These are phyloP conservation scores for Drosophila kuntzei DNA, from an alignment of 2,888 invertebrate species.

Conservation along the genomic window DNA sequence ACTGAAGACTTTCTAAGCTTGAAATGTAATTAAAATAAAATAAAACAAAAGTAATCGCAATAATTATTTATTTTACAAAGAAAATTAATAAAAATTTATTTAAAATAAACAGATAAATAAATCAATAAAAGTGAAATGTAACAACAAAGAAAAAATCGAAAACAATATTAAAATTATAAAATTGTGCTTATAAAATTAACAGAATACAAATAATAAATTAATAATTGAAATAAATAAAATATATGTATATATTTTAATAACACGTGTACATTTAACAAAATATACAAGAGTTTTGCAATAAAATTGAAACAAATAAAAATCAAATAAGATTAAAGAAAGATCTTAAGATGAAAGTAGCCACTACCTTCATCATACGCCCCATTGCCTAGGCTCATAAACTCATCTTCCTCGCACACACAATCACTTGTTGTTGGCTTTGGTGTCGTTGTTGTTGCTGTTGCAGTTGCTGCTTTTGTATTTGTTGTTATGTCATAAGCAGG, in stretches of 20 bases:
- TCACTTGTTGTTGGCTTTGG: slow-evolving; percentile 58
- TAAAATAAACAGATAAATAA: not conserved
- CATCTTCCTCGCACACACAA: slow-evolving; percentile 74
- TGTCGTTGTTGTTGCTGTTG: slow-evolving; percentile 34
- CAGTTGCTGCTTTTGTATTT: slow-evolving; percentile 34
- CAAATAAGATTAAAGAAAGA: slow-evolving; percentile 35
- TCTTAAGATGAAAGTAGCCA: slow-evolving; percentile 57
- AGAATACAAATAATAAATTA: slow-evolving; percentile 16
- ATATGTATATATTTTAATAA: slow-evolving; percentile 4
- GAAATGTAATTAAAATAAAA: not conserved
- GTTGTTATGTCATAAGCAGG: slow-evolving; percentile 47
- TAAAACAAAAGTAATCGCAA: not conserved
- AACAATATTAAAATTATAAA: slow-evolving; percentile 2
- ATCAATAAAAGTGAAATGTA: not conserved
- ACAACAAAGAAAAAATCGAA: slow-evolving; percentile 7
- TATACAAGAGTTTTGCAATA: not conserved
- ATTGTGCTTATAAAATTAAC: not conserved
- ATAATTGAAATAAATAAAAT: not conserved
- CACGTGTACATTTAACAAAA: not conserved
- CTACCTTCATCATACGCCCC: slow-evolving; percentile 70
- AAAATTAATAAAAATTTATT: not conserved
- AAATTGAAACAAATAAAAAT: not conserved
- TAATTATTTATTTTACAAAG: not conserved
- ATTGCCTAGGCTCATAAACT: slow-evolving; percentile 56
- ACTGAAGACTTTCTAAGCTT: not conserved